Evolutionary conservation across 2,113 vertebrate genomes (phyloP).

Genomic region (Epinephelus moara): DNA sequence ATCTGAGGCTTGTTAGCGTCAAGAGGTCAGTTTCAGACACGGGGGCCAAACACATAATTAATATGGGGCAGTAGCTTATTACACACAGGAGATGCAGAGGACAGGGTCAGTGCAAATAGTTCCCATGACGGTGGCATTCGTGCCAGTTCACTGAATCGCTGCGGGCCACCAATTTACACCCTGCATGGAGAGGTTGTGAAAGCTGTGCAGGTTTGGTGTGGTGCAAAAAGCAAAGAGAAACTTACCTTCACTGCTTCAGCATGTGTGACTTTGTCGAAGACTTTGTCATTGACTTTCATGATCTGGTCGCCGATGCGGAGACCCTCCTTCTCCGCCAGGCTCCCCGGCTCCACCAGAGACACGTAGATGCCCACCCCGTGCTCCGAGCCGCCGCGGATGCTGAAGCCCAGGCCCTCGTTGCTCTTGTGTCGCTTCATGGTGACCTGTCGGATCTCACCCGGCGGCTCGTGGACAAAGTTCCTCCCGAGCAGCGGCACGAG

Average conservation of each 20-base stretch:
- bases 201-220: neutral
- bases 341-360: conserved; percentile 95
- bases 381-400: conserved; percentile 96
- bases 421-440: conserved; percentile 92
- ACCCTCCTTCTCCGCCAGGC: conserved; percentile 94
- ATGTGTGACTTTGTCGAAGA: conserved; percentile 93
- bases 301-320: conserved; percentile 95
- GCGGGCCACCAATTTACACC: neutral
- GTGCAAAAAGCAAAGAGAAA: neutral
- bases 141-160: neutral
- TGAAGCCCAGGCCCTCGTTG: conserved; percentile 96
- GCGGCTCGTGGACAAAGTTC: conserved; percentile 83
- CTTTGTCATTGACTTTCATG: conserved; percentile 94
- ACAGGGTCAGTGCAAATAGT: neutral
- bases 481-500: conserved; percentile 82
- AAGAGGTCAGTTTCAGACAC: conserved; percentile 21
- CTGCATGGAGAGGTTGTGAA: neutral
- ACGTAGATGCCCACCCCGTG: conserved; percentile 98
- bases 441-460: conserved; percentile 89
- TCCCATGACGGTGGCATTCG: neutral
- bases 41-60: conserved; percentile 26
- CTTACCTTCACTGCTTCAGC: conserved; percentile 95
- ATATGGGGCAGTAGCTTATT: neutral
- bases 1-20: conserved; percentile 14
- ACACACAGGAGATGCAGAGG: neutral